Evolutionary conservation across 2,113 vertebrate species (phyloP), one percentile per base, ranked within the genome.

Genomic region (Vulpes ferrilata): DNA sequence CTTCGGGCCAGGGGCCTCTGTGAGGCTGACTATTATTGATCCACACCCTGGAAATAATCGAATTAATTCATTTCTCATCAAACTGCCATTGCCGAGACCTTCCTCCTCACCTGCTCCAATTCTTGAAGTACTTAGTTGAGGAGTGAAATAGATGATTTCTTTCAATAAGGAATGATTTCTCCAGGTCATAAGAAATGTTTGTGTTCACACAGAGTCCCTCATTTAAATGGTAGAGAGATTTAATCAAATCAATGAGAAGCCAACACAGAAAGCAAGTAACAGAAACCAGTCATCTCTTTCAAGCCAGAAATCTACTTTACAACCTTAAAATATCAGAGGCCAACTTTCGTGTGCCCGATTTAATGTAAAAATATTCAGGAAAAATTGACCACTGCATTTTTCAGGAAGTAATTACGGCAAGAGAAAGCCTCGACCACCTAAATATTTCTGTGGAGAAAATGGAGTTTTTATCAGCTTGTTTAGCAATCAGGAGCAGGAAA

Each of bases 21-120:
- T 92, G 82, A 98, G 96, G 98, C 98, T 98, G 98, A 99, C 98
- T 98, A 97, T 98, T 99, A 99, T 99, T 99, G 99, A 99, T 99
- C 99, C 98, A 97, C 96, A 98, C 96, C 97, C 98, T 98, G 98
- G 98, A 99, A 99, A 99, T 99, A 99, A 99, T 99, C 96, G 98
- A 99, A 99, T 99, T 99, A 99, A 98, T 99, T 99, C 98, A 99
- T 99, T 99, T 99, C 98, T 99, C 98, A 98, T 99, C 97, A 98
- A 98, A 97, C 96, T 97, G 69, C 97, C 96, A 86, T 98, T 98
- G 97, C 97, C 94, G 51, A 98, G 98, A 98, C 97, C 97, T 98
- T 96, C 97, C 97, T 98, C 74, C 96, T 89, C 89, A 98, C 88
- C 95, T 95, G 83, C 82, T 86, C 96, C 95, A 84, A 30, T 88